Percentiles rank a stretch among this genome's conserved stretches.
phyloP scores from a whole-genome alignment of 1,140 invertebrate genomes.

The Heliconius congener region DNA sequence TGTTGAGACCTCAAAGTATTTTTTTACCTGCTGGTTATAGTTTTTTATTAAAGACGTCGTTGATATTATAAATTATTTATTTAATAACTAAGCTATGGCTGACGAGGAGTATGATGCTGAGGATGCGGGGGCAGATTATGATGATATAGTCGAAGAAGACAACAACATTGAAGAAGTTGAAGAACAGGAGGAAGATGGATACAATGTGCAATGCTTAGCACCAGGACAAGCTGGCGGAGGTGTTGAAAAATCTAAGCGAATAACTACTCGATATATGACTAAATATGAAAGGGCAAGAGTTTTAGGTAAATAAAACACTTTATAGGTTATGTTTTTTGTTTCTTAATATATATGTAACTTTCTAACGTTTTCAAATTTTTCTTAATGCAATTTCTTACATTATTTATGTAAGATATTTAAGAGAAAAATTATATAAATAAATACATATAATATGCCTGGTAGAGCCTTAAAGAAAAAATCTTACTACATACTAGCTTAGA shows the following conservation, averaged over 20 bases:
- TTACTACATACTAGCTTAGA: too few species aligned
- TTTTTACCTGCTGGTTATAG: too few species aligned
- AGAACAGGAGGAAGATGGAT: constrained; percentile 84
- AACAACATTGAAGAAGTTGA: constrained; percentile 73
- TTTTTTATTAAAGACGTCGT: neutral
- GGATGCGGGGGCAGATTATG: constrained; percentile 72
- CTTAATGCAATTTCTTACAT: too few species aligned
- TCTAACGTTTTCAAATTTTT: too few species aligned
- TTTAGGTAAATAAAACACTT: constrained; percentile 58
- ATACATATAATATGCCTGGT: too few species aligned
- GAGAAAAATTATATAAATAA: too few species aligned
- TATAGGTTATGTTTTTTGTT: neutral
- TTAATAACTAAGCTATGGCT: constrained; percentile 51
- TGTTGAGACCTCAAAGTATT: too few species aligned
- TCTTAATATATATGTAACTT: too few species aligned
- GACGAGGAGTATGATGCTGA: constrained; percentile 76
- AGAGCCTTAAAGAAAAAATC: too few species aligned
- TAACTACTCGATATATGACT: constrained; percentile 97
- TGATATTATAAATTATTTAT: neutral
- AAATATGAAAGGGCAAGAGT: constrained; percentile 88
- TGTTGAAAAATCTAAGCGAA: constrained; percentile 91
- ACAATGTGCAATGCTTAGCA: constrained; percentile 86
- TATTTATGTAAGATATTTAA: too few species aligned
- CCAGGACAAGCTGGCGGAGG: constrained; percentile 88
- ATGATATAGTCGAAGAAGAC: constrained; percentile 75